Evolutionary conservation across 2,113 vertebrate genomes (phyloP), one percentile per base, ranked within the genome.

Genomic region (Bothrops jararaca): DNA sequence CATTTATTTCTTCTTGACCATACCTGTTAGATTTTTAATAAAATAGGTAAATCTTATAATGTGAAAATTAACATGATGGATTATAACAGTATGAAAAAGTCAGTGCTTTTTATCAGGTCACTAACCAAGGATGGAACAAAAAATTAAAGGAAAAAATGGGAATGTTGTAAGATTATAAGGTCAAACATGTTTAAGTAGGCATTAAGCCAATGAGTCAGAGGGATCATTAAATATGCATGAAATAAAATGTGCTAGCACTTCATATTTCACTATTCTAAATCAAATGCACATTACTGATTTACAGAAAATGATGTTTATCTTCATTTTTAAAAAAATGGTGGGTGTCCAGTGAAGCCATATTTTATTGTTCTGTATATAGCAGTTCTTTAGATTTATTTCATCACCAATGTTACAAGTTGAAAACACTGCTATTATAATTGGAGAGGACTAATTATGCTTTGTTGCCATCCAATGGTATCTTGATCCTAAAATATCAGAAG

Each of bases 201-300:
- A 80, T 95, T 93, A 92, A 26, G 24, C 48, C 88, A 92, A 87
- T 93, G 39, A 15, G 52, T 69, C 56, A 91, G 92, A 92, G 60
- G 29, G 89, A 22, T 90, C 88, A 50, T 22, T 69, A 90, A 29
- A 6, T 50, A 85, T 50, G 91, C 85, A 95, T 64, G 53, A 93
- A 94, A 93, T 15, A 74, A 92, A 91, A 18, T 12, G 20, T 92
- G 91, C 22, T 86, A 88, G 88, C 11, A 93, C 86, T 48, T 39
- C 45, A 86, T 29, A 48, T 1, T 20, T 3, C 26, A 5, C 86
- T 88, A 86, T 85, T 11, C 90, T 87, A 74, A 54, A 93, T 39
- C 94, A 94, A 94, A 93, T 92, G 64, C 89, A 64, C 85, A 69
- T 0, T 34, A 9, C 53, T 60, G 45, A 91, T 92, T 89, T 69